Percentiles rank a stretch among this genome's conserved stretches.
Conservation (phyloP, 2,113 vertebrate genomes). For the Rhipidura dahli region DNA sequence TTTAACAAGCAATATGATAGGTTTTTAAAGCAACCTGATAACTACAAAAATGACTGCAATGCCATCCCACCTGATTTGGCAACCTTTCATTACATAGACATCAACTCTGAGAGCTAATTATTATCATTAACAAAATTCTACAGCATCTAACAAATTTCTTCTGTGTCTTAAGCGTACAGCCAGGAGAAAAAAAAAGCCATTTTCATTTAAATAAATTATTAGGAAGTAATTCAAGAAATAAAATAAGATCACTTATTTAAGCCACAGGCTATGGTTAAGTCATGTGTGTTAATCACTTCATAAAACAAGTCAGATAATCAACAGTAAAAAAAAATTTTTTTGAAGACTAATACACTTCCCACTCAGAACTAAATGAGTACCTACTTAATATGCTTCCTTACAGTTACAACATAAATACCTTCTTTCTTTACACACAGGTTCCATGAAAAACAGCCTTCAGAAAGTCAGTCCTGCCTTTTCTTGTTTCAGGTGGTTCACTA, state of each 20-base stretch:
- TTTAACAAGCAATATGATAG: background rate
- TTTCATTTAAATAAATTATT: background rate
- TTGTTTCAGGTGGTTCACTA: background rate
- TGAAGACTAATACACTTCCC: background rate
- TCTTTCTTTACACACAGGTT: background rate
- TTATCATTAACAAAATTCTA: background rate
- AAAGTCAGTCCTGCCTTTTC: background rate
- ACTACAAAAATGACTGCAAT: background rate
- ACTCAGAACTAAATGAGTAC: background rate
- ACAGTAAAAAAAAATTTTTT: background rate
- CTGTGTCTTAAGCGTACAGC: background rate
- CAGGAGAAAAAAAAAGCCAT: background rate
- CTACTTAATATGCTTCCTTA: background rate
- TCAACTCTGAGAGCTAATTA: background rate
- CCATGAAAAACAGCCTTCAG: background rate
- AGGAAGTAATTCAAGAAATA: background rate
- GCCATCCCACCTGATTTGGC: background rate
- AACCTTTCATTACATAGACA: background rate
- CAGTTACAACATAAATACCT: conserved; percentile 1
- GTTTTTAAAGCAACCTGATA: background rate
- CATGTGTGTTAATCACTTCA: background rate
- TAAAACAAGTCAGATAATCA: background rate
- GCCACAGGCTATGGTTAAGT: background rate
- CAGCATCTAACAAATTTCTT: background rate
- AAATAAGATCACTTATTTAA: background rate